These are phyloP conservation scores for Spea multiplicata DNA, from an alignment of 2,113 vertebrate genomes.

Conservation along the genomic window DNA sequence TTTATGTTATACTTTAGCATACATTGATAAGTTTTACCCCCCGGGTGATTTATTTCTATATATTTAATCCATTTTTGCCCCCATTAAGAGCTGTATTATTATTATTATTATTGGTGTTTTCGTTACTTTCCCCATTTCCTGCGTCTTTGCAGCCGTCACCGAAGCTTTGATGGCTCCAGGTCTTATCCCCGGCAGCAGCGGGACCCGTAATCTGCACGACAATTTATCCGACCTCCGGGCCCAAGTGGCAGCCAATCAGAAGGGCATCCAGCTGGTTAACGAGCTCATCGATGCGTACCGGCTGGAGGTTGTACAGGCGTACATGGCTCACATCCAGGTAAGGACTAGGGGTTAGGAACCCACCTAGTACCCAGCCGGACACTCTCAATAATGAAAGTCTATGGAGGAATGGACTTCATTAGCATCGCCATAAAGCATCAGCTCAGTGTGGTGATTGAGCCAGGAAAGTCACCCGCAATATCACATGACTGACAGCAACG, in stretches of 20 bases:
- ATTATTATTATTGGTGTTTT: too few relatives aligned
- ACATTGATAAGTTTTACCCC: too few relatives aligned
- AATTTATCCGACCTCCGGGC: constrained; percentile 89
- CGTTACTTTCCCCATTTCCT: background rate
- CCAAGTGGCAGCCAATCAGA: constrained; percentile 94
- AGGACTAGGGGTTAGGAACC: background rate
- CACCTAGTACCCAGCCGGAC: background rate
- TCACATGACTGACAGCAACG: too few relatives aligned
- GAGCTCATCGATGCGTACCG: constrained; percentile 84
- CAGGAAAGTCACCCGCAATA: too few relatives aligned
- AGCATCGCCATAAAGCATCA: too few relatives aligned
- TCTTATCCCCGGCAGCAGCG: constrained; percentile 76
- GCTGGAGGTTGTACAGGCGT: constrained; percentile 83
- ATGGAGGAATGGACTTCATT: too few relatives aligned
- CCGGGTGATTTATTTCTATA: too few relatives aligned
- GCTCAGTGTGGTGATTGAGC: too few relatives aligned
- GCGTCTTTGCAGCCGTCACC: constrained; percentile 69
- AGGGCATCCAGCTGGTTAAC: constrained; percentile 83
- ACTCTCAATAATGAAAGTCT: too few relatives aligned
- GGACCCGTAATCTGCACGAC: constrained; percentile 86
- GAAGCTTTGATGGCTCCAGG: constrained; percentile 80
- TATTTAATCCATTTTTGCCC: too few relatives aligned
- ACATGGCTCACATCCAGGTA: constrained; percentile 94
- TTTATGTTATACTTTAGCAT: too few relatives aligned
- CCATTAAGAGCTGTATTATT: too few relatives aligned